Conservation (phyloP, 2,113 vertebrate species). For the Merops nubicus region DNA sequence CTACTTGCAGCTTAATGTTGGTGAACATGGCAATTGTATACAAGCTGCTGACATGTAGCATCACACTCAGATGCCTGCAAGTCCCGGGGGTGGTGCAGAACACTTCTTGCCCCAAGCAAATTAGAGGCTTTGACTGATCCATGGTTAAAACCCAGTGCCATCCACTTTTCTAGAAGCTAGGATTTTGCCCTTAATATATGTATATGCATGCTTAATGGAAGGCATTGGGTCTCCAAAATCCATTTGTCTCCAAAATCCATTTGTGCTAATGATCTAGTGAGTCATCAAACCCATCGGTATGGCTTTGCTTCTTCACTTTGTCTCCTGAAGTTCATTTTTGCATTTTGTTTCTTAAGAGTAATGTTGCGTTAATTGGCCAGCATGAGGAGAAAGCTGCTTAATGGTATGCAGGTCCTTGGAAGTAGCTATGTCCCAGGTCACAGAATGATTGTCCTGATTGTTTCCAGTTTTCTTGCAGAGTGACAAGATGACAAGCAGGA, state of each 20-base stretch:
- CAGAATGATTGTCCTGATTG: neutral
- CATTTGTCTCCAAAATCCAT: neutral
- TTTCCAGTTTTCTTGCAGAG: neutral
- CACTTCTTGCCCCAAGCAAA: neutral
- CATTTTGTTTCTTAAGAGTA: neutral
- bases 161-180: neutral
- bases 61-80: neutral
- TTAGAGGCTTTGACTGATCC: neutral
- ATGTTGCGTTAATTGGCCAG: neutral
- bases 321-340: neutral
- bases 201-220: neutral
- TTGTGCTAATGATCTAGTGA: conserved; percentile 4
- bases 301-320: neutral
- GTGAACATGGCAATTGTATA: neutral
- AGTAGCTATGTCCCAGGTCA: neutral
- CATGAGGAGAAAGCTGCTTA: neutral
- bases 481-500: neutral
- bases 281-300: neutral
- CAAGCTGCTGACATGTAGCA: neutral
- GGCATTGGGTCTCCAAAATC: too few species aligned
- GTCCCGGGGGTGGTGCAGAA: neutral
- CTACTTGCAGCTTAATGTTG: neutral
- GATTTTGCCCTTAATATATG: neutral
- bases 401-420: neutral
- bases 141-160: neutral